Evolutionary conservation across 2,797 vertebrate genomes (phyloP), one percentile per base, ranked within the genome.

Genomic region (Euphonia xanthogaster): DNA sequence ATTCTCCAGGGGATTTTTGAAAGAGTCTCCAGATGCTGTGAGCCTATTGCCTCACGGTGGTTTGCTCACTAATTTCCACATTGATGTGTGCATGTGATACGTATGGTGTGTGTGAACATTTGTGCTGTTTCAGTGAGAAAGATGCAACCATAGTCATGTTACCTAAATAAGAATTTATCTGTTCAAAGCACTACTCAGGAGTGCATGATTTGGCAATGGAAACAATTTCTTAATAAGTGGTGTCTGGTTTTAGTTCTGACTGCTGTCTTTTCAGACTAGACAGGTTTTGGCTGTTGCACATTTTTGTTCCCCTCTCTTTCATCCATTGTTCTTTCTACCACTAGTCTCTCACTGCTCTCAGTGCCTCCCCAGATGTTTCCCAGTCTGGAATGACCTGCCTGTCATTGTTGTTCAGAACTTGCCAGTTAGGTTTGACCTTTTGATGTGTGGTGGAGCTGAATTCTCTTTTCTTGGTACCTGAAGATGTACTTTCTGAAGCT

Each of bases 391-490:
- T 54, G n/a, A 44, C 47, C 80, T 9, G 6, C 25, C 16, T 83
- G 2, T 74, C 9, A 4, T 7, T 70, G 53, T 67, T 86, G 51
- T 44, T 88, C 47, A 8, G 57, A 77, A 53, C 25, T 80, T 83
- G 39, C 9, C 27, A 33, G 3, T 63, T 85, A 6, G 19, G 31
- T 79, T 35, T 86, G 53, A 87, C 67, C 45, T 92, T 83, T 72
- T 75, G 54, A 19, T 67, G 50, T 6, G 2, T 42, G 45, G 50
- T 85, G 54, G 31, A 57, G 42, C 23, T 74, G 35, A 86, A 57
- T 65, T 91, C 19, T 90, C 62, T 72, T 81, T 86, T 85, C 66
- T 76, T 70, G n/a, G 42, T 79, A 77, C 50, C 15, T 16, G 10
- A 54, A 68, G 70, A 57, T 3, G 55, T 70, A 8, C 73, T 66